These are phyloP conservation scores for Galendromus occidentalis DNA, from an alignment of 1,140 invertebrate species.

Conservation along the genomic window DNA sequence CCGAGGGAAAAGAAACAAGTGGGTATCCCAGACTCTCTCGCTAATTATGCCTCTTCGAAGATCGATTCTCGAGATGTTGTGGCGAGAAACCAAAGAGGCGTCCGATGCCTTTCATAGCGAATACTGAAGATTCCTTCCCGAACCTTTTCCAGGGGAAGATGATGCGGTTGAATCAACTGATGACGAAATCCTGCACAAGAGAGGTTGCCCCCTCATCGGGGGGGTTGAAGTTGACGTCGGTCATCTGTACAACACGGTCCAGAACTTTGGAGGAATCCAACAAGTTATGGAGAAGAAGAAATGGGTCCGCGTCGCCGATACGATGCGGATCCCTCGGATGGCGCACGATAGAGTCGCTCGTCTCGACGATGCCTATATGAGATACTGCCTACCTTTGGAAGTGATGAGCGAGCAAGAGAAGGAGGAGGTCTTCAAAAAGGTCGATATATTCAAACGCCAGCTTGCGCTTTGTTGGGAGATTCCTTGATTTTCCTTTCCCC, in stretches of 20 bases:
- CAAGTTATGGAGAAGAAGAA: constrained; percentile 74
- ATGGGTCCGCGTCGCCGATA: constrained; percentile 69
- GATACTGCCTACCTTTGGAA: constrained; percentile 53
- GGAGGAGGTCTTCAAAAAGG: constrained; percentile 54
- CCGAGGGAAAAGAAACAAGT: constrained; percentile 16
- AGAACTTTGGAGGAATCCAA: constrained; percentile 61
- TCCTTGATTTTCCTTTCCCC: constrained; percentile 2
- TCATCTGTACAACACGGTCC: constrained; percentile 60
- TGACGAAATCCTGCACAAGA: not conserved
- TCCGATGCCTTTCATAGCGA: too few species aligned
- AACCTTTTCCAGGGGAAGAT: not conserved
- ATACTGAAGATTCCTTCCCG: too few species aligned
- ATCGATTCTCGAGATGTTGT: too few species aligned
- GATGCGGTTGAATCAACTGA: not conserved
- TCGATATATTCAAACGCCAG: too few species aligned
- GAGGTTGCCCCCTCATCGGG: constrained; percentile 40
- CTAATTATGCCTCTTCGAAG: not conserved
- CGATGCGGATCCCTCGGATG: constrained; percentile 50
- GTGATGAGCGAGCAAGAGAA: constrained; percentile 40
- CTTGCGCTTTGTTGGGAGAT: too few species aligned
- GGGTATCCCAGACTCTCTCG: not conserved
- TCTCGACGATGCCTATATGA: constrained; percentile 76
- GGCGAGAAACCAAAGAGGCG: too few species aligned
- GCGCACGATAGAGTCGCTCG: constrained; percentile 61
- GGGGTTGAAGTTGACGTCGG: constrained; percentile 75